Conservation (phyloP, 2,888 invertebrate genomes). For the Yponomeuta sedellus region DNA sequence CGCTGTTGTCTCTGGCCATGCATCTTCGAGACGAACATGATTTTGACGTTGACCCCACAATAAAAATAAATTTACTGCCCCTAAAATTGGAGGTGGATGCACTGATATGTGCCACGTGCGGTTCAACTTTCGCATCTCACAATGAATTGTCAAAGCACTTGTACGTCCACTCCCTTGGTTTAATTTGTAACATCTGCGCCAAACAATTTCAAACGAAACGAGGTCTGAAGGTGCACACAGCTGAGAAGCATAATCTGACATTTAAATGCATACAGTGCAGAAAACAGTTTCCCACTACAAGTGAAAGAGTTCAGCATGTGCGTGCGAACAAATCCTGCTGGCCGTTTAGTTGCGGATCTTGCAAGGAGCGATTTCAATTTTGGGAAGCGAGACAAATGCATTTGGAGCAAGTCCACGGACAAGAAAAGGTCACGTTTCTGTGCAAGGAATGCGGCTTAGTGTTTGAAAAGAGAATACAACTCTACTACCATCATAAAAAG, state of each 20-base stretch:
- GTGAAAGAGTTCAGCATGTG: constrained; percentile 57
- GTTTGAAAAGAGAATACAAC: constrained; percentile 22
- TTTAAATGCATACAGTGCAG: constrained; percentile 48
- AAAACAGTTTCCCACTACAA: constrained; percentile 56
- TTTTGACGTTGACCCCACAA: not conserved
- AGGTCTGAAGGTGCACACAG: constrained; percentile 48
- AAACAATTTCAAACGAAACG: constrained; percentile 58
- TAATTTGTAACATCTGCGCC: constrained; percentile 59
- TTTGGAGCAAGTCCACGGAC: constrained; percentile 21
- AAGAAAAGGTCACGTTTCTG: constrained; percentile 13
- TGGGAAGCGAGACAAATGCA: constrained; percentile 25
- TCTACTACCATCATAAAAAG: constrained; percentile 26
- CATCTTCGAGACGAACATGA: constrained; percentile 16
- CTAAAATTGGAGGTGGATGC: constrained; percentile 6
- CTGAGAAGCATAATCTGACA: constrained; percentile 54
- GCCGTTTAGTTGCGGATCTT: constrained; percentile 21
- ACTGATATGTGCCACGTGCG: not conserved
- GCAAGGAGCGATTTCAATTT: constrained; percentile 24
- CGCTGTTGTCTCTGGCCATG: constrained; percentile 5
- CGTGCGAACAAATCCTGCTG: constrained; percentile 40
- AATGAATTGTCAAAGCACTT: constrained; percentile 53
- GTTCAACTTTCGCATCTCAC: constrained; percentile 36
- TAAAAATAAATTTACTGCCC: not conserved
- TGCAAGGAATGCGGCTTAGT: constrained; percentile 23
- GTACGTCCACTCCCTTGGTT: constrained; percentile 13